These are phyloP conservation scores for Agrotis clavis DNA, from an alignment of 2,888 invertebrate species.

Conservation along the genomic window DNA sequence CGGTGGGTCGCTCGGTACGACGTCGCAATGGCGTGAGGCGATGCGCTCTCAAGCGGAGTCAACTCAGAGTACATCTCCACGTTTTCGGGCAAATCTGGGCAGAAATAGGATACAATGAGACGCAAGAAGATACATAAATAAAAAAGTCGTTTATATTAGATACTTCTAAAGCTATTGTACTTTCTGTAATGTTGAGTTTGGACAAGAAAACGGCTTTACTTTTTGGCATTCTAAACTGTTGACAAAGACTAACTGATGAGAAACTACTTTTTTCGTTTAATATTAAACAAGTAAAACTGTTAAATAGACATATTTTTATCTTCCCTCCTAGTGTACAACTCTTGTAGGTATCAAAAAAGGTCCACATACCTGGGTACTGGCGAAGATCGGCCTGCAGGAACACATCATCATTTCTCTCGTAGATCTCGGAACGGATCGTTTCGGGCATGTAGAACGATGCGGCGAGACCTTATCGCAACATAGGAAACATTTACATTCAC, in stretches of 20 bases:
- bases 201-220: too few species aligned
- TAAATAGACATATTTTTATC: too few species aligned
- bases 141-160: not conserved
- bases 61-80: constrained; percentile 98
- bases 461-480: constrained; percentile 80
- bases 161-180: not conserved
- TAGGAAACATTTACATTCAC: constrained; percentile 8
- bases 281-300: too few species aligned
- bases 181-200: too few species aligned
- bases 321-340: not conserved
- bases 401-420: constrained; percentile 94
- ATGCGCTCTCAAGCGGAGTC: constrained; percentile 94
- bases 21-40: constrained; percentile 94
- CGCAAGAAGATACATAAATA: not conserved
- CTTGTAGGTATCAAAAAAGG: not conserved
- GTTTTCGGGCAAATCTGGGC: constrained; percentile 95
- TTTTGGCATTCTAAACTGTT: too few species aligned
- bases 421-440: constrained; percentile 95
- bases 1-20: constrained; percentile 97
- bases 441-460: constrained; percentile 96
- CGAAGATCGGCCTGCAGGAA: constrained; percentile 93
- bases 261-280: too few species aligned
- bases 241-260: too few species aligned
- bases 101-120: not conserved
- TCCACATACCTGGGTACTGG: constrained; percentile 77